phyloP scores from a whole-genome alignment of 2,888 invertebrate genomes.

The Chalcosyrphus nemorum region DNA sequence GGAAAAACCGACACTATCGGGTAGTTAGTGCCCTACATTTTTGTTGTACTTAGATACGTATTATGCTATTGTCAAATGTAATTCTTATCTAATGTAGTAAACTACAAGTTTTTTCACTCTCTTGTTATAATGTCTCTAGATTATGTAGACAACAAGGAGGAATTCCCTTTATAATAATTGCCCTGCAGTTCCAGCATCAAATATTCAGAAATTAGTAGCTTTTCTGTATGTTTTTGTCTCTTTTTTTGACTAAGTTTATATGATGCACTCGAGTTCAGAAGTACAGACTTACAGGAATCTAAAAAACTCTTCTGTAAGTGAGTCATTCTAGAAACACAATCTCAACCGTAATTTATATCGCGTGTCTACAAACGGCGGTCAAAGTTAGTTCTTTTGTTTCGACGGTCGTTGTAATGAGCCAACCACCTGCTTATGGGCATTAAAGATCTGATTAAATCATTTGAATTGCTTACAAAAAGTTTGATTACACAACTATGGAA shows the following conservation, averaged over 20 bases:
- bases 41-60: neutral
- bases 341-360: neutral
- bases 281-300: too few species aligned
- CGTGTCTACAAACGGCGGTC: neutral
- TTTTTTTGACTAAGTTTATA: too few species aligned
- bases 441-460: neutral
- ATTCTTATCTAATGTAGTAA: neutral
- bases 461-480: neutral
- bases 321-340: neutral
- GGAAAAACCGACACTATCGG: constrained; percentile 5
- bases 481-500: neutral
- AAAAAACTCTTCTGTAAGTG: too few species aligned
- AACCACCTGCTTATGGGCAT: neutral
- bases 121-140: neutral
- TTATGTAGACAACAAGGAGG: neutral
- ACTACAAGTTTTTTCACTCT: neutral
- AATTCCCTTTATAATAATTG: too few species aligned
- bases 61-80: neutral
- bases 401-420: neutral
- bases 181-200: too few species aligned
- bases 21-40: constrained; percentile 16
- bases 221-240: too few species aligned
- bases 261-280: too few species aligned
- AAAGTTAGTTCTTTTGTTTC: neutral
- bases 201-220: too few species aligned